These are phyloP conservation scores for Neopipo cinnamomea DNA, from an alignment of 2,113 vertebrate species.

Conservation along the genomic window DNA sequence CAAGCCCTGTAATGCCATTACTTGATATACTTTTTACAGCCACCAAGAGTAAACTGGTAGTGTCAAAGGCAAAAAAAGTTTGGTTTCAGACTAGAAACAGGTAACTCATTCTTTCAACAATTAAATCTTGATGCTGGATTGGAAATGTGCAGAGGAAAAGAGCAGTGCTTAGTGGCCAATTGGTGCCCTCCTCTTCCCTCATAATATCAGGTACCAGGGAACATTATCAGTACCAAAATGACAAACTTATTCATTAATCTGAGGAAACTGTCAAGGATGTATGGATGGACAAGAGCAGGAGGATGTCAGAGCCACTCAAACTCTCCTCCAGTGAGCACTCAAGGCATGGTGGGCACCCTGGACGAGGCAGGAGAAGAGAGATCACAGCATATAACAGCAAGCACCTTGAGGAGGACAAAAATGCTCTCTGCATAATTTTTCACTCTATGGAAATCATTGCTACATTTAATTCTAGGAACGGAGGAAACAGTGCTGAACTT, in stretches of 20 bases:
- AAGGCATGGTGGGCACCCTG: not conserved
- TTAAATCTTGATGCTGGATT: not conserved
- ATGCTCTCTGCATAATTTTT: not conserved
- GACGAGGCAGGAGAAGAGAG: not conserved
- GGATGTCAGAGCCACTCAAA: not conserved
- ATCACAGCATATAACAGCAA: not conserved
- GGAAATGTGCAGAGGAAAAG: not conserved
- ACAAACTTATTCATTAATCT: not conserved
- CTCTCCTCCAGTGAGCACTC: not conserved
- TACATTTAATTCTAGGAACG: not conserved
- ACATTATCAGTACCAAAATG: not conserved
- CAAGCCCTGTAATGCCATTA: not conserved
- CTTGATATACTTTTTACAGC: not conserved
- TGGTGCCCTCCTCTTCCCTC: not conserved
- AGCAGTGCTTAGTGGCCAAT: not conserved
- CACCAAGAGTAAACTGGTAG: not conserved
- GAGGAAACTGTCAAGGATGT: not conserved
- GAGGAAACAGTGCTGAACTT: not conserved
- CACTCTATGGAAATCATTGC: not conserved
- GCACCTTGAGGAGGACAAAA: not conserved
- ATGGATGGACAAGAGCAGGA: not conserved
- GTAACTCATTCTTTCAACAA: not conserved
- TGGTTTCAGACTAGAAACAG: not conserved
- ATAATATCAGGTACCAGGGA: not conserved
- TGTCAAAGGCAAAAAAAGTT: not conserved